These are phyloP conservation scores for Automeris io DNA, from an alignment of 2,888 invertebrate genomes.

Conservation along the genomic window DNA sequence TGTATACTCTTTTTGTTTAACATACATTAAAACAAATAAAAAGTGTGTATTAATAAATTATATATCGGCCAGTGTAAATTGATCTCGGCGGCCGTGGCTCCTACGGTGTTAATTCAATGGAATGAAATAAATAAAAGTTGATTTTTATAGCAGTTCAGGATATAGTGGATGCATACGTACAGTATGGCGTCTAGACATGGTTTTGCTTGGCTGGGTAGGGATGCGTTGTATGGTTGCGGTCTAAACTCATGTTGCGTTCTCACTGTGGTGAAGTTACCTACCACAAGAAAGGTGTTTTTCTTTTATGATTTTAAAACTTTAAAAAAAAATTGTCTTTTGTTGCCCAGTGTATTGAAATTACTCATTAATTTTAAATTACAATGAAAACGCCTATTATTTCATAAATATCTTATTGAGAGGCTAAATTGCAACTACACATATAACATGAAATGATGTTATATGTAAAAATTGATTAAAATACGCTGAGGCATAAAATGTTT, in stretches of 20 bases:
- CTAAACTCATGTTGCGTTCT: slow-evolving; percentile 63
- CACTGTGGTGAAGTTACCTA: slow-evolving; percentile 40
- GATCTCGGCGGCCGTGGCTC: slow-evolving; percentile 20
- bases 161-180: slow-evolving; percentile 50
- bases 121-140: slow-evolving; percentile 38
- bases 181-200: slow-evolving; percentile 60
- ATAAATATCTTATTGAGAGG: no score
- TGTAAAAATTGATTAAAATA: no score
- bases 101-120: slow-evolving; percentile 24
- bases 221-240: slow-evolving; percentile 48
- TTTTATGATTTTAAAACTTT: neutral
- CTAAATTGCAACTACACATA: no score
- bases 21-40: slow-evolving; percentile 33
- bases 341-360: no score
- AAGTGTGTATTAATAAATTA: slow-evolving; percentile 36
- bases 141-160: slow-evolving; percentile 28
- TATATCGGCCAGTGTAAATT: slow-evolving; percentile 29
- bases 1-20: slow-evolving; percentile 28
- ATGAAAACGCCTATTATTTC: no score
- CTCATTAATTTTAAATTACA: no score
- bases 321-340: no score
- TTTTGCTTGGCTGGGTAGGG: slow-evolving; percentile 56
- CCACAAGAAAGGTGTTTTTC: no score
- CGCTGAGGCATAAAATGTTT: no score
- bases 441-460: no score